Evolutionary conservation across 2,888 invertebrate species (phyloP).

Genomic region (Heteromurus nitidus): DNA sequence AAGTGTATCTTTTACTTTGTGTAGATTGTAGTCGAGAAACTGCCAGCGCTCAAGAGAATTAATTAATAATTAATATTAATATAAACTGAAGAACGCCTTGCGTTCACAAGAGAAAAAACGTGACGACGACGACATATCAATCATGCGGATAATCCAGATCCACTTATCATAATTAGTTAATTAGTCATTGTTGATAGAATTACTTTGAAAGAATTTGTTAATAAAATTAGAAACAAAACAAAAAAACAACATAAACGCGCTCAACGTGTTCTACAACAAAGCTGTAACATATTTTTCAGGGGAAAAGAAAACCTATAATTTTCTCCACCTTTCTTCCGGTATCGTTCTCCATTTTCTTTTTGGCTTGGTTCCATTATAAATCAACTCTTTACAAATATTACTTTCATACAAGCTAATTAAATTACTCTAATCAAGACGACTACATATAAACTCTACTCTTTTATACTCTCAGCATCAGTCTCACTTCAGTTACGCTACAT

Average conservation of each 20-base stretch:
- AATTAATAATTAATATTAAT: slow-evolving; percentile 3
- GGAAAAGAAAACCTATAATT: not conserved
- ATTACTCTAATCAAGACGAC: slow-evolving; percentile 6
- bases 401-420: not conserved
- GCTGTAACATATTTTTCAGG: not conserved
- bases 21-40: too few relatives aligned
- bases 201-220: too few relatives aligned
- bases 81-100: slow-evolving; percentile 44
- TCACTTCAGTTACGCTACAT: slow-evolving; percentile 21
- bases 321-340: not conserved
- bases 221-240: too few relatives aligned
- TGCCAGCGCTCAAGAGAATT: not conserved
- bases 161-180: slow-evolving; percentile 25
- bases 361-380: slow-evolving; percentile 17
- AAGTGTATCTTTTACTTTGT: not conserved
- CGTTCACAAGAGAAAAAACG: slow-evolving; percentile 28
- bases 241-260: slow-evolving; percentile 25
- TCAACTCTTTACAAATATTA: not conserved
- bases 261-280: slow-evolving; percentile 27
- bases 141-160: slow-evolving; percentile 60
- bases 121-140: slow-evolving; percentile 8
- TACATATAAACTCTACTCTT: not conserved
- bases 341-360: slow-evolving; percentile 5
- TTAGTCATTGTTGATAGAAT: too few relatives aligned
- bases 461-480: slow-evolving; percentile 22